Conservation (phyloP, 2,113 vertebrate genomes). For the Tetrax tetrax region DNA sequence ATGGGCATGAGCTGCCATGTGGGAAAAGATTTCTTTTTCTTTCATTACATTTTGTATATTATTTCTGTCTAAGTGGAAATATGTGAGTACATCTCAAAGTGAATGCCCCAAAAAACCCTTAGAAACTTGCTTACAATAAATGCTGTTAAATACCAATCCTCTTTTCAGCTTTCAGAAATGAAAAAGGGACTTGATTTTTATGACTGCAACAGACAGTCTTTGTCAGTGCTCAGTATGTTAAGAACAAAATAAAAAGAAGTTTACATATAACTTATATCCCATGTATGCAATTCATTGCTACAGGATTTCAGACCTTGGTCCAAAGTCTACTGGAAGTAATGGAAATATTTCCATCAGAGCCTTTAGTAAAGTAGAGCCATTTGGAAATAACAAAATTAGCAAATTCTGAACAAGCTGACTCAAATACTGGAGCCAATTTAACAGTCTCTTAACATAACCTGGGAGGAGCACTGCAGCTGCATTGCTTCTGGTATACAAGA, state of each 20-base stretch:
- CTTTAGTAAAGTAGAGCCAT: background rate
- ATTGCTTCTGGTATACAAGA: background rate
- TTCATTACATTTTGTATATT: background rate
- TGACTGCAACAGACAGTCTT: background rate
- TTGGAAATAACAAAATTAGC: background rate
- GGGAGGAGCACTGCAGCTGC: background rate
- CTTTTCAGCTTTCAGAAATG: rapidly evolving
- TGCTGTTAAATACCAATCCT: background rate
- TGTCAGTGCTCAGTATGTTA: background rate
- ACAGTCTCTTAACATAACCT: background rate
- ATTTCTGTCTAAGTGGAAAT: background rate
- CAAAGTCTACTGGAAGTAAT: background rate
- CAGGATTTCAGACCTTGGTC: background rate
- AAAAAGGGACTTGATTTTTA: background rate
- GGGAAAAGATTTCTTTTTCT: background rate
- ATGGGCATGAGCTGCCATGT: too few species aligned
- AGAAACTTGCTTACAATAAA: background rate
- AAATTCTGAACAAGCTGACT: background rate
- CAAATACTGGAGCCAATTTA: background rate
- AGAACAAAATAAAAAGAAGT: background rate
- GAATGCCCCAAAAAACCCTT: background rate
- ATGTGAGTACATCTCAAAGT: background rate
- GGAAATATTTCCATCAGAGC: background rate
- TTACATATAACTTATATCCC: background rate
- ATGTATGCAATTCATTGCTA: background rate